Conservation (phyloP, 2,113 vertebrate genomes). For the Isurus oxyrinchus region DNA sequence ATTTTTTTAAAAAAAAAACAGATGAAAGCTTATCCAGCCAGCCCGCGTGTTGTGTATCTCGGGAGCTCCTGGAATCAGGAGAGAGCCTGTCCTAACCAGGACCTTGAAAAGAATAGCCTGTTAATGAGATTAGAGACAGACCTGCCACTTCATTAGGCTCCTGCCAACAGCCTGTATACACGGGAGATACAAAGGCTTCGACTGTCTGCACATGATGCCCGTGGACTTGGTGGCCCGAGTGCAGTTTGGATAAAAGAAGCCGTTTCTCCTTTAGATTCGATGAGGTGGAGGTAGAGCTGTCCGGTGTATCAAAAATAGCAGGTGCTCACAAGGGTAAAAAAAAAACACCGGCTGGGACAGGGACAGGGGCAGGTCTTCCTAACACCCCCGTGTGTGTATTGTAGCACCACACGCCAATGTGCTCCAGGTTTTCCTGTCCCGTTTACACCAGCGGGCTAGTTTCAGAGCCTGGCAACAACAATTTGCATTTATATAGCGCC, state of each 20-base stretch:
- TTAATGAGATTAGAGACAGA: neutral
- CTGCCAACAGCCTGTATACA: neutral
- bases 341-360: no score
- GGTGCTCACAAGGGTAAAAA: neutral
- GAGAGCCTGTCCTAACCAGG: neutral
- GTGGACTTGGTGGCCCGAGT: neutral
- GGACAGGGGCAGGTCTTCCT: neutral
- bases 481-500: neutral
- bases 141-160: neutral
- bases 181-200: neutral
- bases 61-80: neutral
- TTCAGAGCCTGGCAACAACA: neutral
- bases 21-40: neutral
- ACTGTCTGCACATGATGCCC: neutral
- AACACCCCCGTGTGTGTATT: neutral
- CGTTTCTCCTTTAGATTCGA: neutral
- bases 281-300: neutral
- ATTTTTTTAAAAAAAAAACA: neutral
- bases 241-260: neutral
- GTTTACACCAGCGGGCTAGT: neutral
- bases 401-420: no score
- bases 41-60: neutral
- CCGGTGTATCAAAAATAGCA: neutral
- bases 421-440: neutral
- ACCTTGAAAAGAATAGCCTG: neutral